These are phyloP conservation scores for Cheilosia soror DNA, from an alignment of 2,888 invertebrate species.

Conservation along the genomic window DNA sequence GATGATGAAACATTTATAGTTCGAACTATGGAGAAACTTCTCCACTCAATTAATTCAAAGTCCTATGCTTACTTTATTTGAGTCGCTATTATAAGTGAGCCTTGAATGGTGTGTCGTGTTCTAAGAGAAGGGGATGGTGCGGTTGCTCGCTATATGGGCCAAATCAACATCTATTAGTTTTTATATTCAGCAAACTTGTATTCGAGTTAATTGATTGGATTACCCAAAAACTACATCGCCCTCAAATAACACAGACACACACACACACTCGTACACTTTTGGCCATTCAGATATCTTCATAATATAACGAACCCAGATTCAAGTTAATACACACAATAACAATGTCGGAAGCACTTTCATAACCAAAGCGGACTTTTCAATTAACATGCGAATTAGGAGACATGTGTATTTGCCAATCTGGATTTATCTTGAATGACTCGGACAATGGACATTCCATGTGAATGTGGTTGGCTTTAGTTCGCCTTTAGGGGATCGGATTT, in stretches of 20 bases:
- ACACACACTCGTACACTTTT: conserved; percentile 8
- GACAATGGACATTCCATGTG: conserved; percentile 62
- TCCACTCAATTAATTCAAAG: conserved; percentile 60
- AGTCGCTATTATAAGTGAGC: conserved; percentile 20
- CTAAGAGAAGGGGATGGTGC: neutral
- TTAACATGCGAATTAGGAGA: conserved; percentile 79
- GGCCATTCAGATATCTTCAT: neutral
- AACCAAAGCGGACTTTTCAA: conserved; percentile 78
- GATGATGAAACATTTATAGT: conserved; percentile 50
- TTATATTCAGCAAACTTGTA: conserved; percentile 70
- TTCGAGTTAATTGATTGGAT: conserved; percentile 73
- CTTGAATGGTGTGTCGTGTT: neutral
- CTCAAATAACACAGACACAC: neutral
- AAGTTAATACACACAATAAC: conserved; percentile 63
- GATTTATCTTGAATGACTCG: conserved; percentile 65
- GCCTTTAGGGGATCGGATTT: neutral
- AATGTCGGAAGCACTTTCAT: conserved; percentile 70
- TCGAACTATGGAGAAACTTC: conserved; percentile 35
- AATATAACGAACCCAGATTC: conserved; percentile 16
- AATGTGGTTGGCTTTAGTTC: conserved; percentile 4
- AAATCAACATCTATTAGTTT: conserved; percentile 75
- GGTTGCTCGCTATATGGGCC: conserved; percentile 37
- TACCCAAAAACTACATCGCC: conserved; percentile 50
- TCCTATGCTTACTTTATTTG: conserved; percentile 43
- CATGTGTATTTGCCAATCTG: conserved; percentile 74